phyloP scores from a whole-genome alignment of 2,797 vertebrate species.

The Manis pentadactyla region DNA sequence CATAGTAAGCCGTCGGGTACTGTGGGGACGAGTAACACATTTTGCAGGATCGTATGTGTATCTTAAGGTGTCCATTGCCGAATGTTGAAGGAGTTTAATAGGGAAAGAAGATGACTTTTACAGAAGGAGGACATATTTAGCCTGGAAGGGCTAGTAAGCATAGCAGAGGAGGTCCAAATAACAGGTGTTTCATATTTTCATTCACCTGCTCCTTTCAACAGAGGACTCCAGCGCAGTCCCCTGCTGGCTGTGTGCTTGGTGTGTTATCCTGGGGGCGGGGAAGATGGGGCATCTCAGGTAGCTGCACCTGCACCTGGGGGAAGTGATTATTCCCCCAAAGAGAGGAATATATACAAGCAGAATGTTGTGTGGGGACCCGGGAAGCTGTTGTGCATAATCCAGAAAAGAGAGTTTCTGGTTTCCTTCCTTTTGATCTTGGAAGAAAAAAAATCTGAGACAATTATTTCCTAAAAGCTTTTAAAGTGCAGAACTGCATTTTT shows the following conservation, averaged over 20 bases:
- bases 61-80: not conserved
- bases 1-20: not conserved
- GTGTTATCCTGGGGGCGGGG: not conserved
- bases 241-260: not conserved
- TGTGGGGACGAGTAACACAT: not conserved
- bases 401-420: not conserved
- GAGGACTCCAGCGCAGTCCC: not conserved
- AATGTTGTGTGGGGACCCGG: not conserved
- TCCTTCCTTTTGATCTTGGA: not conserved
- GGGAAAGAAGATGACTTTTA: not conserved
- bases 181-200: not conserved
- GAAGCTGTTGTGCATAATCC: not conserved
- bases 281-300: not conserved
- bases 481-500: not conserved
- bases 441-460: not conserved
- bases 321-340: not conserved
- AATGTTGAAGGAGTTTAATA: not conserved
- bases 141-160: not conserved
- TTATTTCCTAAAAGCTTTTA: slow-evolving; percentile 18
- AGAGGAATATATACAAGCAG: not conserved
- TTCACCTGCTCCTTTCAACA: not conserved
- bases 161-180: not conserved
- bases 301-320: not conserved
- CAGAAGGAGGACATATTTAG: not conserved
- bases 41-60: not conserved